Evolutionary conservation across 2,888 invertebrate species (phyloP), one percentile per base, ranked within the genome.

Genomic region (Hyles lineata): DNA sequence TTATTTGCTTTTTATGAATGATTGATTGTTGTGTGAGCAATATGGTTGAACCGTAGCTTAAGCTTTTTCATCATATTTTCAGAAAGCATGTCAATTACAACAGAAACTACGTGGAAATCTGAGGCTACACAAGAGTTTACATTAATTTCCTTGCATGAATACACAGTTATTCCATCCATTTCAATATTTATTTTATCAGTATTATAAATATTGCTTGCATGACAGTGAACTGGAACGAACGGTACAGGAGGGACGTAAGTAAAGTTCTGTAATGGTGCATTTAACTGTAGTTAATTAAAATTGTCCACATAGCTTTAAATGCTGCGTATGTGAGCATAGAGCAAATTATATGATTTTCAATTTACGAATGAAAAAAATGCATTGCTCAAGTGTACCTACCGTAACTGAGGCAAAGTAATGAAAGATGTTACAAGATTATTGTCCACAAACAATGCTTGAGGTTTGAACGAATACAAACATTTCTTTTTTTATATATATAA

Each of bases 241-340:
- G 81, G 81, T 83, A 86, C 84, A 85, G 87, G 79, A 85, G 82
- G 81, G 80, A 84, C 80, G 81, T 79, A 77, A 82, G 83, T 81
- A 80, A 83, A 80, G 85, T 86, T 87, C 87, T 89, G 84, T 83
- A 86, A 93, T 93, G 94, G 94, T 94, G 94, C 94, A 93, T 94
- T 94, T 93, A 92, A 91, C 84, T 88, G 85, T 94, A 93, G 92
- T 93, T 92, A 90, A 90, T 93, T 32, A 70, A 83, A 90, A 89
- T 86, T 92, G 92, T 92, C 93, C 92, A 91, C 88, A 78, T 92
- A 92, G 93, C 92, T 93, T 92, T 92, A 92, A 85, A 91, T 78
- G 87, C 89, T 83, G 87, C 87, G 84, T 89, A 85, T 87, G 86
- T 83, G 89, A 89, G 87, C 88, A 87, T 85, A 85, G 86, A 90